A percentile compares a stretch with the other conserved stretches of the same genome.
Conservation (phyloP, 2,888 invertebrate species). For the Dryobotodes eremita region DNA sequence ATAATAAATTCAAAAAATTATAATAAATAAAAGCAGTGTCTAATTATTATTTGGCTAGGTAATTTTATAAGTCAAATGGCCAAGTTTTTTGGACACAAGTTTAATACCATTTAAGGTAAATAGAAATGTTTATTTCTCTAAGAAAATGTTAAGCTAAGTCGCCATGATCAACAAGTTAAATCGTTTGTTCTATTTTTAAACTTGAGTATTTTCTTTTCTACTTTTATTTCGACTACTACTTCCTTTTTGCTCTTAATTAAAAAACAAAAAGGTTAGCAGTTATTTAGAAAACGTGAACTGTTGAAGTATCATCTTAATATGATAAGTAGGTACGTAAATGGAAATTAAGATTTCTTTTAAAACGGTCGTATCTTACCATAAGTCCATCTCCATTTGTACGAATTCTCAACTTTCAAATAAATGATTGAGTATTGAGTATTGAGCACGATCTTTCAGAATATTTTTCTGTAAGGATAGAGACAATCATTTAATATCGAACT, state of each 20-base stretch:
- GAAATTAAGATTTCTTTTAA: too few relatives aligned
- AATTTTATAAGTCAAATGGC: not conserved
- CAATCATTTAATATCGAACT: not conserved
- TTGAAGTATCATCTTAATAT: too few relatives aligned
- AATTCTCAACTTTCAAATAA: too few relatives aligned
- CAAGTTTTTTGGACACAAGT: not conserved
- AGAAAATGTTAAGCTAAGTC: not conserved
- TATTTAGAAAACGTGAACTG: too few relatives aligned
- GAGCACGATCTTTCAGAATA: too few relatives aligned
- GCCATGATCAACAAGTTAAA: conserved; percentile 2
- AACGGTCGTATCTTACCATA: too few relatives aligned
- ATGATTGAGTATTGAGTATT: too few relatives aligned
- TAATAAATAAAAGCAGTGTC: not conserved
- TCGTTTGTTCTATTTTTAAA: not conserved
- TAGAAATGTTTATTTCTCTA: not conserved
- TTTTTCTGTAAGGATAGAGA: too few relatives aligned
- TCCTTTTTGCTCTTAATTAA: not conserved
- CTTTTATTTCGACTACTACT: not conserved
- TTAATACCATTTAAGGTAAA: not conserved
- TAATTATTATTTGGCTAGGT: not conserved
- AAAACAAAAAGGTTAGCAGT: too few relatives aligned
- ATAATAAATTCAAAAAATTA: not conserved
- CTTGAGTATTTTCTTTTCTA: not conserved
- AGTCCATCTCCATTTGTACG: too few relatives aligned
- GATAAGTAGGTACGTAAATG: too few relatives aligned